Evolutionary conservation across 1,140 invertebrate species (phyloP).

Genomic region (Heterodera carotae): DNA sequence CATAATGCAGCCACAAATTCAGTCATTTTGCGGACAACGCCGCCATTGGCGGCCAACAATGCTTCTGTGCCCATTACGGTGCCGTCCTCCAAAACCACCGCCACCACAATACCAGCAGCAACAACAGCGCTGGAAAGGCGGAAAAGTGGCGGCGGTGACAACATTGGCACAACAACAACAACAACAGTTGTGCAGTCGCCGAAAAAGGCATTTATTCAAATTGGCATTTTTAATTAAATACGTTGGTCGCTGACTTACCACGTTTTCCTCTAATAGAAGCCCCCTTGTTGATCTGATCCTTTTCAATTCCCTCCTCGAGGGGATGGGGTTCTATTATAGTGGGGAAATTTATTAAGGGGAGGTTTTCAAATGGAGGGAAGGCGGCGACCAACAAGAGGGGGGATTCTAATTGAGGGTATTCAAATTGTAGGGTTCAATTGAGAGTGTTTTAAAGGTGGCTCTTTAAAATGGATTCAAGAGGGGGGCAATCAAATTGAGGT

Average conservation of each 20-base stretch:
- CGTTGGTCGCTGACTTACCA: not conserved
- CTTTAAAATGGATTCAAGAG: no score
- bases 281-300: not conserved
- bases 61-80: not conserved
- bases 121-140: not conserved
- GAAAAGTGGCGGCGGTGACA: not conserved
- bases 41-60: constrained; percentile 4
- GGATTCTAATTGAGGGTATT: no score
- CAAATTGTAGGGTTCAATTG: no score
- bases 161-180: not conserved
- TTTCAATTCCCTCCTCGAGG: no score
- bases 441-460: not conserved
- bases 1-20: not conserved
- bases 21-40: not conserved
- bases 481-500: no score
- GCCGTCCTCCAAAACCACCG: not conserved
- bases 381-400: no score
- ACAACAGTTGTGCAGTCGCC: not conserved
- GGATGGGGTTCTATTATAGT: no score
- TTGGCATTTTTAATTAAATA: no score
- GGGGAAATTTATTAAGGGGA: no score
- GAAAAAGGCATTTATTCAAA: constrained; percentile 1
- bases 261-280: not conserved
- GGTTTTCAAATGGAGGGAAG: no score
- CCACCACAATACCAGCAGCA: not conserved